phyloP scores from a whole-genome alignment of 2,888 invertebrate species.

The Geotrupes spiniger region DNA sequence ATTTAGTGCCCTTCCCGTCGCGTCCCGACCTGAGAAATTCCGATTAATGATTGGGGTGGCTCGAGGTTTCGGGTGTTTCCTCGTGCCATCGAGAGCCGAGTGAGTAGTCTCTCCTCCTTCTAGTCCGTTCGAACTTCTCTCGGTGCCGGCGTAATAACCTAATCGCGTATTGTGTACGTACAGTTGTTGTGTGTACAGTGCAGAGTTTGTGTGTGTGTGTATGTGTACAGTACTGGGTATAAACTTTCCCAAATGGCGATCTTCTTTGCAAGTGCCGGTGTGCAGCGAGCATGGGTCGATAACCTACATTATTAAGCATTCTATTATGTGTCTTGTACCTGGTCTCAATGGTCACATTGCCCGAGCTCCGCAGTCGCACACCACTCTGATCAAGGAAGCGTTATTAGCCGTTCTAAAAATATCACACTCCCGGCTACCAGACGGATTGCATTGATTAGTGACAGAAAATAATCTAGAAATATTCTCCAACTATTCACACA shows the following conservation, averaged over 20 bases:
- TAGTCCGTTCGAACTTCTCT: conserved; percentile 14
- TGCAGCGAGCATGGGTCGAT: conserved; percentile 43
- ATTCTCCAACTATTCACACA: conserved; percentile 5
- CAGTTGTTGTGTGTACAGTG: no score
- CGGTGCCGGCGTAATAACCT: conserved; percentile 14
- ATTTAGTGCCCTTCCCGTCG: no score
- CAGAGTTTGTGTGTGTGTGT: no score
- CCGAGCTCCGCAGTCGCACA: conserved; percentile 26
- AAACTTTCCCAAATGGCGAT: conserved; percentile 27
- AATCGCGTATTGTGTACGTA: conserved; percentile 15
- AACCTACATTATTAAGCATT: conserved; percentile 52
- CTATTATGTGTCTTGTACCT: conserved; percentile 46
- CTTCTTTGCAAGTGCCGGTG: conserved; percentile 25
- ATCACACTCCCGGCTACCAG: conserved; percentile 30
- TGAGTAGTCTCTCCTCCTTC: conserved; percentile 1
- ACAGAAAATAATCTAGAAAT: conserved; percentile 19
- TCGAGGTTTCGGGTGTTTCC: conserved; percentile 5
- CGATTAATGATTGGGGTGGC: neutral
- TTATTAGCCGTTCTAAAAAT: conserved; percentile 50
- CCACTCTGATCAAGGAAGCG: conserved; percentile 37
- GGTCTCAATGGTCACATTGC: conserved; percentile 40
- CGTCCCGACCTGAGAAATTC: conserved; percentile 1
- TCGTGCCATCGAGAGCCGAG: conserved; percentile 5
- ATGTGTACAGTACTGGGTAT: conserved; percentile 21
- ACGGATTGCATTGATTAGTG: conserved; percentile 36